Base-by-base conservation (phyloP, 37 sponge, comb jelly and placozoan species). In the Chondrilla cf. caribensis region DNA sequence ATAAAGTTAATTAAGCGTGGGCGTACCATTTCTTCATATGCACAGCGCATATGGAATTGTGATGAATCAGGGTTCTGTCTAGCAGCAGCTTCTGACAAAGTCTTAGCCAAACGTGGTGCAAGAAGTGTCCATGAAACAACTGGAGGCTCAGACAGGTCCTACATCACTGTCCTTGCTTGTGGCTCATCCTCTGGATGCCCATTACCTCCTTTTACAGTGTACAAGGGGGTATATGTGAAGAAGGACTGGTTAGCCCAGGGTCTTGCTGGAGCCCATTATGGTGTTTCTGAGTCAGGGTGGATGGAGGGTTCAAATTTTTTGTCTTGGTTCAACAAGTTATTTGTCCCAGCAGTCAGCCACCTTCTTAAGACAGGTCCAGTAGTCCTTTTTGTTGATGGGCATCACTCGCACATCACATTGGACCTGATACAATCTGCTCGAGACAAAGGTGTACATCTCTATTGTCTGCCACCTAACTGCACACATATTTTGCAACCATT, bases 131-230 rank as follows among this genome's bases (percentile, higher is more conserved):
- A 70, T 37, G 40, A 70, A 31, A 70, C 71, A 3, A 36, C 71
- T 37, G 71, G 71, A 37, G 84, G 84, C 24, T 73, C 77, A 6
- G 77, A 37, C 60, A 76, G 60, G 11, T 22, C 21, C 17, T 72
- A 38, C 43, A 83, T 83, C 40, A 83, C 83, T 32, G 37, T 70
- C 38, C 71, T 33, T 31, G 71, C 38, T 36, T 14, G 38, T 36
- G 71, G 5, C 38, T 70, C 37, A 70, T 36, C 71, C 38, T 70
- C 71, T 70, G 71, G 71, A 32, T 33, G 38, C 36, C 19, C 38
- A 70, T 29, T 70, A 38, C 71, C 47, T 29, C 37, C 71, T 29
- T 70, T 70, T 37, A 32, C 38, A 33, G 71, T 70, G 38, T 70
- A 70, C 71, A 70, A 70, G 38, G 71, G 37, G 38, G 38, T 33